phyloP scores from a whole-genome alignment of 2,888 invertebrate genomes.

The Phaedon cochleariae region DNA sequence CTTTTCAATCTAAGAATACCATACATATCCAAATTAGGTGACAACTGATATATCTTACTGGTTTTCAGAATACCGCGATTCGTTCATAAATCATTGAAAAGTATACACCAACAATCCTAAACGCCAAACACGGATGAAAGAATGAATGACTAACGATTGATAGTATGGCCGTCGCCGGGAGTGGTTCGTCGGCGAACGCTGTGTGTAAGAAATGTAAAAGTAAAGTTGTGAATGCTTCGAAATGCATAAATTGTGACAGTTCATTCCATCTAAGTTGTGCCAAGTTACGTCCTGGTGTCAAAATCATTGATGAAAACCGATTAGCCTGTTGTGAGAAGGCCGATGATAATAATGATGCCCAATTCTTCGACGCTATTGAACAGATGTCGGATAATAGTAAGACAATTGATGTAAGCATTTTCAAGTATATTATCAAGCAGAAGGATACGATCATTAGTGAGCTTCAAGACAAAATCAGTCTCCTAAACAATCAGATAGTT shows the following conservation, averaged over 20 bases:
- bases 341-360: not conserved
- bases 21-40: too few relatives aligned
- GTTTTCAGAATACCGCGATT: too few relatives aligned
- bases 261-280: too few relatives aligned
- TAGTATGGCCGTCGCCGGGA: not conserved
- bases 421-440: too few relatives aligned
- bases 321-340: not conserved
- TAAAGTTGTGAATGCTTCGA: slow-evolving; percentile 1
- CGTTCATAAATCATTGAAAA: too few relatives aligned
- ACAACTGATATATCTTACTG: too few relatives aligned
- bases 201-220: not conserved
- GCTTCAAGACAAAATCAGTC: not conserved
- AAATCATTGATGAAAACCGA: not conserved
- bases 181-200: slow-evolving; percentile 3
- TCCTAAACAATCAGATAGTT: too few relatives aligned
- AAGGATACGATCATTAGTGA: not conserved
- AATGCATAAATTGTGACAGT: slow-evolving; percentile 9
- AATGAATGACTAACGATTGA: too few relatives aligned
- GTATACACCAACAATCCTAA: too few relatives aligned
- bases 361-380: not conserved
- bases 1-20: too few relatives aligned
- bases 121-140: too few relatives aligned
- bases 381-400: not conserved
- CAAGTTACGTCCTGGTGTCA: not conserved
- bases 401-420: too few relatives aligned